Base-by-base conservation (phyloP, 1,140 invertebrate species). In the Stegodyphus dumicola region DNA sequence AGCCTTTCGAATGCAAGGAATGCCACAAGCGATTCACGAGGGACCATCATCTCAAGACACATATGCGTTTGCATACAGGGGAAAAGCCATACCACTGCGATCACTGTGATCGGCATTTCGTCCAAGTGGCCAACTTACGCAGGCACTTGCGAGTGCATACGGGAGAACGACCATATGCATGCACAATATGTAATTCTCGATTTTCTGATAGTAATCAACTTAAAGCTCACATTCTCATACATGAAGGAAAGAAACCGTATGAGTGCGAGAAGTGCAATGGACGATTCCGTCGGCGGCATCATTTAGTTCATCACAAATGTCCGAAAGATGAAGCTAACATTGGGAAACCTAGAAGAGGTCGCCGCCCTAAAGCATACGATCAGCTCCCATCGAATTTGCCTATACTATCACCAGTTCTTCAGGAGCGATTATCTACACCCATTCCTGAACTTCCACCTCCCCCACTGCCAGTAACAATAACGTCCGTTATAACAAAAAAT, bases 1-100 rank as follows among this genome's bases (percentile, higher is more conserved):
- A 98, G 89, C 98, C 98, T 0, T 99, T 99, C 91, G 95, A 98
- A 89, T 99, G 98, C 90, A 94, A 94, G 7, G 94, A 96, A 90
- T 99, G 98, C 90, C 94, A 97, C 88, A 97, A 98, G 90, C 93
- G 96, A 15, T 99, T 99, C 90, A 99, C 97, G 2, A 93, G 98
- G 15, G 96, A 98, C 90, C 96, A 98, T 89, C 96, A 98, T 88
- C 91, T 98, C 56, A 98, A 98, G 90, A 98, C 96, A 0, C 97
- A 98, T 90, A 95, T 98, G 92, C 92, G 96, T 11, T 91, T 98
- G 53, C 97, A 98, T 90, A 98, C 96, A 0, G 97, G 97, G 6
- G 96, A 98, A 89, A 96, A 97, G 88, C 96, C 96, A 0, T 98
- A 97, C 89, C 94, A 95, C 88, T 98, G 97, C 91, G 94, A 93